A percentile compares a stretch with the other conserved stretches of the same genome.
Evolutionary conservation across 2,113 vertebrate species (phyloP).

Genomic region (Neomonachus schauinslandi): DNA sequence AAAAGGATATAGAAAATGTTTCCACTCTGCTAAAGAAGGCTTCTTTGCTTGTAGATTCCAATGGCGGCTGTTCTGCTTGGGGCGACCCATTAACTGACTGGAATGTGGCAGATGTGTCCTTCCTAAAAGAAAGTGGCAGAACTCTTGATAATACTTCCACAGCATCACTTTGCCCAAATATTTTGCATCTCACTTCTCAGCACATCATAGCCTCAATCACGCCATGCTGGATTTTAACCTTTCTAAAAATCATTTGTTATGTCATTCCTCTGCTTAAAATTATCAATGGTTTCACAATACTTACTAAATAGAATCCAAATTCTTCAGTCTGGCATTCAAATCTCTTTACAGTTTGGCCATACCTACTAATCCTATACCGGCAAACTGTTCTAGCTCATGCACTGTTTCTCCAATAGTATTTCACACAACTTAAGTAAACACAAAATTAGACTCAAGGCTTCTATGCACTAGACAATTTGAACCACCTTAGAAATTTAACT

Average conservation of each 20-base stretch:
- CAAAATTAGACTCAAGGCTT: conserved; percentile 23
- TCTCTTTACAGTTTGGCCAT: background rate
- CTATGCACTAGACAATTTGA: background rate
- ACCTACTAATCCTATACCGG: background rate
- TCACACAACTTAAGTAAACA: background rate
- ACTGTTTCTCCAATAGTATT: background rate
- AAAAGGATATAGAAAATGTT: conserved; percentile 97
- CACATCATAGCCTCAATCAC: background rate
- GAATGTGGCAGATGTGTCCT: conserved; percentile 47
- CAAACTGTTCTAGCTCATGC: background rate
- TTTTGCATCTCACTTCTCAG: background rate
- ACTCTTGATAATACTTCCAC: background rate
- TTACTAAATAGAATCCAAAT: conserved; percentile 26
- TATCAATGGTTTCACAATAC: background rate
- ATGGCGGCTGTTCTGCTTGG: conserved; percentile 72
- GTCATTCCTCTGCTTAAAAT: conserved; percentile 6
- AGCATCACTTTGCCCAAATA: background rate
- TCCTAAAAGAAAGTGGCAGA: conserved; percentile 77
- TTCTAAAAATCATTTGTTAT: conserved; percentile 27
- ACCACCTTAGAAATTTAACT: background rate
- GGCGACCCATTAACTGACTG: conserved; percentile 79
- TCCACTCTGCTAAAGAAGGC: conserved; percentile 95
- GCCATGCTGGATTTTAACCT: conserved; percentile 7
- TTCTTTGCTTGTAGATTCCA: conserved; percentile 94
- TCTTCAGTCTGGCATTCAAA: background rate